phyloP scores from a whole-genome alignment of 2,797 vertebrate genomes.

The Mallotus villosus region DNA sequence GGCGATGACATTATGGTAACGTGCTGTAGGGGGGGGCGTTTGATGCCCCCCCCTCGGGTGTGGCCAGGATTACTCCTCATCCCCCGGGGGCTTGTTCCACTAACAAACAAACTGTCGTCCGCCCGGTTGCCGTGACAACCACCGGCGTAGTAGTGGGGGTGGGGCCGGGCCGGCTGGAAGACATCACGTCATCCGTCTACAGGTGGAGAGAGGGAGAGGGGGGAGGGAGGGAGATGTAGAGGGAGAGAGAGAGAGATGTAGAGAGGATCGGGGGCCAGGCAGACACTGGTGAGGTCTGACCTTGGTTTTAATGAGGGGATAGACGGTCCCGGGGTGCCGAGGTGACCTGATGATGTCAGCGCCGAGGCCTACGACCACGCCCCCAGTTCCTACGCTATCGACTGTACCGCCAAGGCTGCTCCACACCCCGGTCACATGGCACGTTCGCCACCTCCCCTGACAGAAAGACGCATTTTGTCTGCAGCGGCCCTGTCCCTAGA shows the following conservation, averaged over 20 bases:
- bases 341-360: background rate
- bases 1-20: constrained; percentile 19
- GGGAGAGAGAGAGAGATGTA: background rate
- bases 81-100: constrained; percentile 33
- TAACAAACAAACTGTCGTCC: constrained; percentile 46
- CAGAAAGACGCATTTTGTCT: background rate
- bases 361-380: no score
- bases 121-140: constrained; percentile 27
- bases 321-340: background rate
- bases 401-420: background rate
- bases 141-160: background rate
- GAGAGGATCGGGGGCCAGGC: background rate
- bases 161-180: background rate
- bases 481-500: background rate
- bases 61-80: constrained; percentile 36
- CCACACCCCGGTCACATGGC: background rate
- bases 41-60: constrained; percentile 45
- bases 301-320: background rate
- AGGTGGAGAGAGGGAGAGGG: background rate
- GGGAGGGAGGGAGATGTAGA: no score
- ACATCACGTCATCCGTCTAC: background rate
- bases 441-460: background rate
- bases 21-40: constrained; percentile 45
- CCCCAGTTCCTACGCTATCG: background rate
- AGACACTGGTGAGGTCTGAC: background rate